phyloP scores from a whole-genome alignment of 92 coral and sea anemone species.

The Siderastrea siderea region DNA sequence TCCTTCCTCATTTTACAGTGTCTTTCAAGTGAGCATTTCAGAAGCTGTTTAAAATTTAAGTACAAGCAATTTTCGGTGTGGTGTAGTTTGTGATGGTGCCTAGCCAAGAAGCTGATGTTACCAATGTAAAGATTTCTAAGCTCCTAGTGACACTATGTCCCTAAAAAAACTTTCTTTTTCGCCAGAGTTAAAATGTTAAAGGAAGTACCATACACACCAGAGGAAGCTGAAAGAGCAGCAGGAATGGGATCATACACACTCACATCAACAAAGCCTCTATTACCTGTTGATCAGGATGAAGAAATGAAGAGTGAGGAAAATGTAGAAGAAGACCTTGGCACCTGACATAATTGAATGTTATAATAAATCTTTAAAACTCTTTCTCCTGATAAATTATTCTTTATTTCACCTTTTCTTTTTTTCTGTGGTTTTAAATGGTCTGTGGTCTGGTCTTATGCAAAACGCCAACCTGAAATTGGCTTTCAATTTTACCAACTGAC shows the following conservation, averaged over 20 bases:
- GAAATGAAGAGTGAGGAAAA: conserved; percentile 34
- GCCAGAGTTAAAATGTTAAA: conserved; percentile 89
- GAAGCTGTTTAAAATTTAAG: too few species aligned
- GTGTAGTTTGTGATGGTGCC: too few species aligned
- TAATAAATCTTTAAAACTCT: not conserved
- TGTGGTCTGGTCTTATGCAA: too few species aligned
- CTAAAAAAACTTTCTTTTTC: not conserved
- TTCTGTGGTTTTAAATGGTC: too few species aligned
- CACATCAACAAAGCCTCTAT: conserved; percentile 51
- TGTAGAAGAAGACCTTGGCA: conserved; percentile 12
- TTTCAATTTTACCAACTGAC: too few species aligned
- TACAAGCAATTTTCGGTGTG: too few species aligned
- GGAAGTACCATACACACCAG: conserved; percentile 94
- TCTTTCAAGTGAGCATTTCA: too few species aligned
- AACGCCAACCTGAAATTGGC: too few species aligned
- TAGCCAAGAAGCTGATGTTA: too few species aligned
- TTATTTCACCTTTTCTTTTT: not conserved
- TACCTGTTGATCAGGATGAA: conserved; percentile 28
- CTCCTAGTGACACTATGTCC: not conserved
- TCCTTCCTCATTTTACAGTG: too few species aligned
- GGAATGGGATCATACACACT: conserved; percentile 96
- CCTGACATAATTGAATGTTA: not conserved
- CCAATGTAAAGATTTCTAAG: too few species aligned
- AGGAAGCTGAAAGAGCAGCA: conserved; percentile 93
- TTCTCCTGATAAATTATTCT: not conserved